Evolutionary conservation across 2,113 vertebrate species (phyloP).

Genomic region (Ctenomys sociabilis): DNA sequence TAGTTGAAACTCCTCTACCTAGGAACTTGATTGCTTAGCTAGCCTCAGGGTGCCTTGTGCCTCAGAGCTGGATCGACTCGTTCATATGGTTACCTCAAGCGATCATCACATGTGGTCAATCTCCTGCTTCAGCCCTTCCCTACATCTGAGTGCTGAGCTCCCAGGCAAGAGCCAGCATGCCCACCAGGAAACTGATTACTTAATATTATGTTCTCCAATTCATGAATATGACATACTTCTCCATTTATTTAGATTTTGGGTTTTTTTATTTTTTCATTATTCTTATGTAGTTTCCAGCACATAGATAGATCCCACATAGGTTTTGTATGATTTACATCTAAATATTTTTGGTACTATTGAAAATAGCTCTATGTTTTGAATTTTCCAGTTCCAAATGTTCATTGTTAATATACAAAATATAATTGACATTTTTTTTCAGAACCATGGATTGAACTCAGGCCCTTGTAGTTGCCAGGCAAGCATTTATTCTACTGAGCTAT

Average conservation of each 20-base stretch:
- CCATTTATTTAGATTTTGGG: background rate
- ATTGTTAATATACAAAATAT: background rate
- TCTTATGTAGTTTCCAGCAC: background rate
- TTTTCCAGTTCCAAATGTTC: background rate
- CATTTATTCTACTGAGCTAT: too few relatives aligned
- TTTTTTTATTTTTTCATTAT: background rate
- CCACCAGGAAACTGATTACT: background rate
- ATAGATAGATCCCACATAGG: background rate
- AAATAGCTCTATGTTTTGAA: background rate
- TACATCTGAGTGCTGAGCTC: background rate
- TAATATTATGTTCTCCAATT: background rate
- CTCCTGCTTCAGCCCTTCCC: too few relatives aligned
- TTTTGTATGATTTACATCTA: background rate
- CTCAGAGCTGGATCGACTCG: too few relatives aligned
- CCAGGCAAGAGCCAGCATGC: background rate
- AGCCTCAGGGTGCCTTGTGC: too few relatives aligned
- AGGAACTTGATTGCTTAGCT: too few relatives aligned
- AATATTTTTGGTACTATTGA: conserved; percentile 5
- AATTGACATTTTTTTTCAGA: background rate
- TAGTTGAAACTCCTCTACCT: too few relatives aligned
- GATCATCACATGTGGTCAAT: too few relatives aligned
- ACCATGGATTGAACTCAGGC: too few relatives aligned
- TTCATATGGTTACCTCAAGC: too few relatives aligned
- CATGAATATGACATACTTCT: background rate
- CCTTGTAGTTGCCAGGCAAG: too few relatives aligned